Base-by-base conservation (phyloP, 2,888 invertebrate species). In the Dasypogon diadema region DNA sequence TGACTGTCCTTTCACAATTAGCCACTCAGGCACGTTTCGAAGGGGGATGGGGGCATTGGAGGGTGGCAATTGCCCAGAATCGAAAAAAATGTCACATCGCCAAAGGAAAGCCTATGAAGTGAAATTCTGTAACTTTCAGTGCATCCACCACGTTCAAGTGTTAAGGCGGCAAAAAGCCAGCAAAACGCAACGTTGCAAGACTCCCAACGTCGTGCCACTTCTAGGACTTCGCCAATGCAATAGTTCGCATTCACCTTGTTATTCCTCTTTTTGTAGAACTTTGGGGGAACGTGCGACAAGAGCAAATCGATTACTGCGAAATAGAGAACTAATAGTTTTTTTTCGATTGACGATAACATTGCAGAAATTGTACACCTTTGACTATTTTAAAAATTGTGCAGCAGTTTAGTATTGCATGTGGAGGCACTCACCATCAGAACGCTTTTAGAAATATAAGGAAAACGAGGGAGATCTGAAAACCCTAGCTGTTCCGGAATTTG, bases 181-280 rank as follows among this genome's bases (percentile, higher is more conserved):
- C 65, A 65, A 65, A 65, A 75, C 73, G 74, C 65, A 54, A 46
- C 58, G 68, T 76, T 74, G 73, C 73, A 74, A 21, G 63, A n/a
- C 48, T 48, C 37, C 48, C 21, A n/a, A 42, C 26, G 56, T 22
- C 51, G 34, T 16, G 14, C 68, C 68, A 70, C 48, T 70, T 77
- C 54, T 60, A 55, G 30, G 70, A 75, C 68, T 70, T 77, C 75
- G 70, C 60, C 42, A 65, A n/a, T 65, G 56, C 70, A 77, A 46
- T 54, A 54, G 56, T 56, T 26, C 34, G 55, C 6, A 21, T 22
- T 68, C 51, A 68, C 68, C 68, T 68, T 48, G 24, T 51, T 51
- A 18, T 65, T 5, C 1, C 6, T 21, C 8, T 21, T 21, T 21
- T 21, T 21, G 18, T 51, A 51, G 21, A 16, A 51, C 16, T 26